Evolutionary conservation across 2,797 vertebrate species (phyloP).

Genomic region (Onychomys leucogaster): DNA sequence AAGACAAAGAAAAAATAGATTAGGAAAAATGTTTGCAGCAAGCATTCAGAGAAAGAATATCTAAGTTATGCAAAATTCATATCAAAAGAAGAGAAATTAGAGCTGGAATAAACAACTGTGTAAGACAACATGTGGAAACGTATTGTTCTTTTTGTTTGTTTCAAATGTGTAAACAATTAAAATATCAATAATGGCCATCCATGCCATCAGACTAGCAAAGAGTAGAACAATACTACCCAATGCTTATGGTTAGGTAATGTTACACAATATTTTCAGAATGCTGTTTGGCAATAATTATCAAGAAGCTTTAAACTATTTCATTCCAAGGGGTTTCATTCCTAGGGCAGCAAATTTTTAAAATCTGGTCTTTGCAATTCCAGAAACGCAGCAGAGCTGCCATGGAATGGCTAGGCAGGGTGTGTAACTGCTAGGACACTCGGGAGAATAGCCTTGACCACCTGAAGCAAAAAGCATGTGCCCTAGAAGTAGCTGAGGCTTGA

Average conservation of each 20-base stretch:
- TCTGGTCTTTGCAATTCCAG: conserved; percentile 29
- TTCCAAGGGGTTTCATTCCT: conserved; percentile 65
- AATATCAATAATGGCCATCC: conserved; percentile 38
- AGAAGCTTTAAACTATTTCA: conserved; percentile 72
- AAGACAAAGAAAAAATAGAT: conserved; percentile 19
- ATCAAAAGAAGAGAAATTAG: conserved; percentile 67
- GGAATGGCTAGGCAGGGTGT: not conserved
- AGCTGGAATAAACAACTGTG: conserved; percentile 53
- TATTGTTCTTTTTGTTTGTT: conserved; percentile 14
- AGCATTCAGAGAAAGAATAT: conserved; percentile 44
- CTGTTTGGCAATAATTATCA: conserved; percentile 74
- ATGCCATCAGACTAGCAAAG: conserved; percentile 41
- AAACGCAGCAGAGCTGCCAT: conserved; percentile 3
- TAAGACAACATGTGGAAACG: conserved; percentile 54
- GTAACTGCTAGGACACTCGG: not conserved
- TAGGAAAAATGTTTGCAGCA: conserved; percentile 37
- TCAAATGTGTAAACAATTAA: conserved; percentile 54
- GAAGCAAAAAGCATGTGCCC: conserved; percentile 12
- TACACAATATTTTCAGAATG: conserved; percentile 44
- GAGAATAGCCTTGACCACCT: not conserved
- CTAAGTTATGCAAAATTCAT: conserved; percentile 47
- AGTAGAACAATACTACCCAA: conserved; percentile 29
- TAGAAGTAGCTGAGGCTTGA: not conserved
- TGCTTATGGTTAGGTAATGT: conserved; percentile 61
- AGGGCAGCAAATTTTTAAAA: conserved; percentile 69